phyloP scores from a whole-genome alignment of 2,797 vertebrate genomes.

The Ctenopoma multispine region DNA sequence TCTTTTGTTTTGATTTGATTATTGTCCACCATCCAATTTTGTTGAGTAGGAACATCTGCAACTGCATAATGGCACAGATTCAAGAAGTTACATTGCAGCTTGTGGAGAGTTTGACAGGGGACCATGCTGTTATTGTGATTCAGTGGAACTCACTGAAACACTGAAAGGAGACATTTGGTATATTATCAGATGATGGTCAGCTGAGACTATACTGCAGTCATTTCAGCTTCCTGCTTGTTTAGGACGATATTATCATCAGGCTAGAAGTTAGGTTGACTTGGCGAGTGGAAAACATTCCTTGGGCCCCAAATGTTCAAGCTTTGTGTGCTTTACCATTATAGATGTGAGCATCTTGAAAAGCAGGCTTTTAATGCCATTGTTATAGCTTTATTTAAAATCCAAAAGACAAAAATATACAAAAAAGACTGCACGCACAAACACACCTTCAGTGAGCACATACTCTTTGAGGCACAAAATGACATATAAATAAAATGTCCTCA shows the following conservation, averaged over 20 bases:
- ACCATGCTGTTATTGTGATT: no score
- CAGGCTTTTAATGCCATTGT: slow-evolving; percentile 1
- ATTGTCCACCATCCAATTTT: slow-evolving; percentile 26
- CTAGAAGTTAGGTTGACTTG: not conserved
- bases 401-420: slow-evolving; percentile 1
- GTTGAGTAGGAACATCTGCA: slow-evolving; percentile 30
- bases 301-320: not conserved
- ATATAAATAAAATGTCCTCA: not conserved
- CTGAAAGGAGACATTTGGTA: not conserved
- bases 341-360: not conserved
- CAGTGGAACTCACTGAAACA: not conserved
- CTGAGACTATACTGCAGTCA: not conserved
- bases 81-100: not conserved
- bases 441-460: not conserved
- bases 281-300: not conserved
- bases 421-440: not conserved
- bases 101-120: not conserved
- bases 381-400: slow-evolving; percentile 20
- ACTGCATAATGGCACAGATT: slow-evolving; percentile 18
- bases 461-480: not conserved
- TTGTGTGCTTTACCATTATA: not conserved
- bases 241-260: not conserved
- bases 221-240: not conserved
- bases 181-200: not conserved
- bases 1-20: slow-evolving; percentile 40